phyloP scores from a whole-genome alignment of 2,888 invertebrate species.

The Cremastobaeus sp. region DNA sequence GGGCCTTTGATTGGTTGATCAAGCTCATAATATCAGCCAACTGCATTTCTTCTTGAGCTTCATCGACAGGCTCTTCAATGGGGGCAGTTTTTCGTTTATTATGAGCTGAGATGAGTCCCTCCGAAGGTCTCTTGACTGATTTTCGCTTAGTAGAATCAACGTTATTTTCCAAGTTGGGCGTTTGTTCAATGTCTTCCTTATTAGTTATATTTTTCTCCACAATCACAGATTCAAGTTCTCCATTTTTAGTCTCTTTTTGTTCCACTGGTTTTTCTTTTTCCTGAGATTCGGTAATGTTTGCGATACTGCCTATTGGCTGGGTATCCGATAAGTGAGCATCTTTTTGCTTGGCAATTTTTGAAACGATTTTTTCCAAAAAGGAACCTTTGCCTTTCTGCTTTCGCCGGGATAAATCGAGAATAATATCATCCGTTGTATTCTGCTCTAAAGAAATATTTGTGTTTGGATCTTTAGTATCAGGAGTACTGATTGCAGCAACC shows the following conservation, averaged over 20 bases:
- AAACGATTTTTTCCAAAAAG: constrained; percentile 75
- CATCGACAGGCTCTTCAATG: constrained; percentile 60
- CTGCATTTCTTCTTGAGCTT: constrained; percentile 64
- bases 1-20: constrained; percentile 66
- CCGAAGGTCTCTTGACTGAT: constrained; percentile 70
- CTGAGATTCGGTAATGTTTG: constrained; percentile 13
- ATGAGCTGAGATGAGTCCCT: constrained; percentile 65
- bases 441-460: constrained; percentile 4
- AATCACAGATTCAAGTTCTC: constrained; percentile 2
- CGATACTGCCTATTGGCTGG: constrained; percentile 8
- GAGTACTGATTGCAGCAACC: background rate
- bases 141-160: constrained; percentile 31
- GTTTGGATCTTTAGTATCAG: background rate
- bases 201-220: constrained; percentile 5
- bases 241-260: constrained; percentile 26
- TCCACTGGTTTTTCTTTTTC: background rate
- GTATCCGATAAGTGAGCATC: constrained; percentile 64
- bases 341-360: constrained; percentile 76
- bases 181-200: constrained; percentile 15
- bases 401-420: constrained; percentile 73
- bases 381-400: constrained; percentile 75
- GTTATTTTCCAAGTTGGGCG: constrained; percentile 6
- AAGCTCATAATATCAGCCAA: constrained; percentile 71
- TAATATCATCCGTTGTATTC: constrained; percentile 71
- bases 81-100: constrained; percentile 67